phyloP scores from a whole-genome alignment of 2,113 vertebrate species.

The Psephotus haematonotus region DNA sequence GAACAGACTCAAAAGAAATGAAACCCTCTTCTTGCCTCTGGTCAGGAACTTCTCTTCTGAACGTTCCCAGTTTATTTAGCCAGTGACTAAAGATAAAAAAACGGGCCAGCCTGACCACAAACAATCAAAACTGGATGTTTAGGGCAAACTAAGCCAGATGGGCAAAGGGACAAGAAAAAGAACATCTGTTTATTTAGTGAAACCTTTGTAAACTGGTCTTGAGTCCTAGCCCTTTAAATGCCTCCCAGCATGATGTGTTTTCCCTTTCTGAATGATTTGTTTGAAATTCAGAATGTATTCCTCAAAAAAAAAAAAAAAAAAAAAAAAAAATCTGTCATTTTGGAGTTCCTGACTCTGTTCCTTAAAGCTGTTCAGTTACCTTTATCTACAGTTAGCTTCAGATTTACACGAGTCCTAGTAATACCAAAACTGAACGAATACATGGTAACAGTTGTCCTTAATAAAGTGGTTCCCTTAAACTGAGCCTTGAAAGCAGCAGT shows the following conservation, averaged over 20 bases:
- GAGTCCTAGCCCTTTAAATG: neutral
- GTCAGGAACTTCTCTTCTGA: neutral
- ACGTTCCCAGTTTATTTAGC: neutral
- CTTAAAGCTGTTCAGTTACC: neutral
- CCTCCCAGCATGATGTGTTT: neutral
- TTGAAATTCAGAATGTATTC: neutral
- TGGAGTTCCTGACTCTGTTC: neutral
- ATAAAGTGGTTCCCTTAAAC: neutral
- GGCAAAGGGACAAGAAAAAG: neutral
- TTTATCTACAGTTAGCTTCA: neutral
- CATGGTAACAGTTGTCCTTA: neutral
- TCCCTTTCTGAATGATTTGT: neutral
- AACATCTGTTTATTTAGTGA: neutral
- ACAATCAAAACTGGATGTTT: neutral
- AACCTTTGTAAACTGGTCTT: neutral
- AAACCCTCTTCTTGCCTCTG: neutral
- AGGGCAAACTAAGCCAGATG: neutral
- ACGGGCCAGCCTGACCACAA: neutral
- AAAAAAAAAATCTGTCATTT: neutral
- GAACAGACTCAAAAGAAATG: neutral
- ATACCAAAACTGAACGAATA: neutral
- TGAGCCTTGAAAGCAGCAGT: neutral
- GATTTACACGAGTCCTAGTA: neutral
- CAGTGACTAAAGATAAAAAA: neutral
- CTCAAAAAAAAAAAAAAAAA: too few species aligned